These are phyloP conservation scores for Bruchidius siliquastri DNA, from an alignment of 2,888 invertebrate species.

Conservation along the genomic window DNA sequence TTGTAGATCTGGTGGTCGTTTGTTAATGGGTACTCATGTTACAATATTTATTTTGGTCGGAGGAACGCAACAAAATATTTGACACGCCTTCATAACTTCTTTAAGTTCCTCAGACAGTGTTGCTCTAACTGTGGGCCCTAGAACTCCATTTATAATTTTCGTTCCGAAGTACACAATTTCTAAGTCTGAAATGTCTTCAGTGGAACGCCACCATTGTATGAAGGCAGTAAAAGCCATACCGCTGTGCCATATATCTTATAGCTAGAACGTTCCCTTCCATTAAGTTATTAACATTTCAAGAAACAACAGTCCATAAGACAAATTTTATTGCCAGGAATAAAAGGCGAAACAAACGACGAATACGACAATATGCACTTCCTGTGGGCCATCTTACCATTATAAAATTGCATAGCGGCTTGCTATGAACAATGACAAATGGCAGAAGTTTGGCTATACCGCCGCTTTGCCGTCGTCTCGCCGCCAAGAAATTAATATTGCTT, in stretches of 20 bases:
- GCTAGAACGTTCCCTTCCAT: background rate
- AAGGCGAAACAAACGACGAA: slow-evolving; percentile 15
- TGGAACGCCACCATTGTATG: background rate
- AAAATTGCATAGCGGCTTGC: slow-evolving; percentile 23
- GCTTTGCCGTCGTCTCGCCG: background rate
- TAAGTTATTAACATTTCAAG: background rate
- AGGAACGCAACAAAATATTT: too few species aligned
- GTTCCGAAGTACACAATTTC: background rate
- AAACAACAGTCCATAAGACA: slow-evolving; percentile 11
- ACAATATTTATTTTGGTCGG: too few species aligned
- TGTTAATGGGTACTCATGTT: too few species aligned
- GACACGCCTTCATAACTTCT: too few species aligned
- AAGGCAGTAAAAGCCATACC: background rate
- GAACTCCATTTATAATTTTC: background rate
- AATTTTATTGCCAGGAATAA: slow-evolving; percentile 19
- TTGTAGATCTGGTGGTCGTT: too few species aligned
- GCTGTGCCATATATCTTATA: background rate
- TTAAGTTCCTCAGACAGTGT: too few species aligned
- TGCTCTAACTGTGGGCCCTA: background rate
- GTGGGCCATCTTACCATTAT: slow-evolving; percentile 26
- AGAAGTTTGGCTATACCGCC: slow-evolving; percentile 26
- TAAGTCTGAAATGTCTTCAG: background rate
- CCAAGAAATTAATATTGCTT: slow-evolving; percentile 29
- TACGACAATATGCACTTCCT: slow-evolving; percentile 29
- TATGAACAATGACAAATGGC: slow-evolving; percentile 25